Evolutionary conservation across 2,797 vertebrate genomes (phyloP), one percentile per base, ranked within the genome.

Genomic region (Anabas testudineus): DNA sequence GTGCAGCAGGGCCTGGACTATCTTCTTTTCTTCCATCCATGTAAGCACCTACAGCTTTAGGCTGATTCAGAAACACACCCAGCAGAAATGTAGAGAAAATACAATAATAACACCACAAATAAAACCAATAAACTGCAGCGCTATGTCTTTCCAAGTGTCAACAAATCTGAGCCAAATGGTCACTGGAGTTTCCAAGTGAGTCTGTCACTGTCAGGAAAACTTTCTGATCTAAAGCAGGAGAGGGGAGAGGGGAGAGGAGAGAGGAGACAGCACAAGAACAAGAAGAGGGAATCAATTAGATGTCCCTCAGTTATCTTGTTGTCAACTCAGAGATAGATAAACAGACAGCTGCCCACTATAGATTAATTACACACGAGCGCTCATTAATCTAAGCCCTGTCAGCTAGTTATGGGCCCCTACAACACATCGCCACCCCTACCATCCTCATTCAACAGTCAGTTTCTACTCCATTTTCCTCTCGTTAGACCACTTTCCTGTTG

Each of bases 321-420:
- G 81, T 82, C 83, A 73, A 66, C 74, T 46, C 28, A 0, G 48
- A 76, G 81, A 73, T 79, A 63, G 87, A 85, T 85, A 81, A 86
- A 90, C 81, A 81, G 88, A 87, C 86, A 87, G 87, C 83, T 80
- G 76, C 74, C 85, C 21, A 36, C 74, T 72, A 71, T 53, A 84
- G 85, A 90, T 87, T 87, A 81, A 90, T 88, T 84, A 87, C 81
- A 80, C 81, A 58, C 48, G 46, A 62, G 48, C 7, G 21, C 67
- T 82, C 84, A 84, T 88, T 89, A 84, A 88, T 90, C 81, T 60
- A 55, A 88, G 79, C 28, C 62, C 67, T 16, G 54, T 84, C 85
- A 81, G 76, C 15, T 66, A 43, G 71, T 66, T 81, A 49, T 14
- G 70, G 74, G 30, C 36, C 36, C 75, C 42, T 55, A 43, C 67